Evolutionary conservation across 2,888 invertebrate species (phyloP), one percentile per base, ranked within the genome.

Genomic region (Epistrophella euchroma): DNA sequence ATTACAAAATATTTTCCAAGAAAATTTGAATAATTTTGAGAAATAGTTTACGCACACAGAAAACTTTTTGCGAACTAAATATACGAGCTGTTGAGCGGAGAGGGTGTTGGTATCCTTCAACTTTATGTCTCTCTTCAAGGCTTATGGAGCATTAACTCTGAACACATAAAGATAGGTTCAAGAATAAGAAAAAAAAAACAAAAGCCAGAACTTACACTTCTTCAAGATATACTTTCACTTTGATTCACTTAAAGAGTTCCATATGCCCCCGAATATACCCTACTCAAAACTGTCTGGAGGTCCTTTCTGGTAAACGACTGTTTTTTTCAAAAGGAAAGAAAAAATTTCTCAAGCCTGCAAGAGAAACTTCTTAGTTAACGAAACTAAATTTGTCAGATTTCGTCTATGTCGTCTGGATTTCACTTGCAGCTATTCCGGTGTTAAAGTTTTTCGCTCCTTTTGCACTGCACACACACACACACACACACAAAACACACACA

Each of bases 381-480:
- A 77, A 86, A 86, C 86, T 70, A 82, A 81, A 62, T 86, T 86
- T 86, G 86, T 82, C 86, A 82, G 86, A 86, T 82, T 86, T 77
- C 81, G 86, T 84, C 84, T 84, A 71, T 76, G 84, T 84, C 84
- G 84, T 86, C 86, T 86, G 86, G 86, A 77, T 86, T 82, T 86
- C 86, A 86, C 86, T 86, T 86, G 86, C 86, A 86, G 86, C 86
- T 45, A 74, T 86, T 86, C 81, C 81, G 81, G 81, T 52, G 82
- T 52, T 77, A 78, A 86, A 78, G 56, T 86, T 86, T 78, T 60
- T 77, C 47, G 15, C 40, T 50, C 45, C 13, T 47, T 25, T 28
- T 32, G 9, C 32, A 7, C 9, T 32, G 5, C 32, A 7, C 9
- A 9, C 32, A 32, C 32, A 32, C 32, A 32, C 32, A 32, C 64